These are phyloP conservation scores for Acrobasis repandana DNA, from an alignment of 2,888 invertebrate genomes.

Conservation along the genomic window DNA sequence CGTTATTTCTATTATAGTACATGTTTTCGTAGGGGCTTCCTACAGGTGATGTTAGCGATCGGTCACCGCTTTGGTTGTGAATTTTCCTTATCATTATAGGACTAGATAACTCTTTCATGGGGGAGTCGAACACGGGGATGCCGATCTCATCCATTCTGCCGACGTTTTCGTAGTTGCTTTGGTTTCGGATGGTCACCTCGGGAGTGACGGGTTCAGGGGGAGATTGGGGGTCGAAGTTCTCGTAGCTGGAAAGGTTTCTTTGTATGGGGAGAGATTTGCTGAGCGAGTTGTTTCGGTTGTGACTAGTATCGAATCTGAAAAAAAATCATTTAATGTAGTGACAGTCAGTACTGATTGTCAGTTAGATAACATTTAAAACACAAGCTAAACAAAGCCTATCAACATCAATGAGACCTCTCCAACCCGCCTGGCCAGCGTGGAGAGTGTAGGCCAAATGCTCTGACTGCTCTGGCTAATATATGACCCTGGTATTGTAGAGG, in stretches of 20 bases:
- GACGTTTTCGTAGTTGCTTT: conserved; percentile 62
- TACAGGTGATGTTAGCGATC: conserved; percentile 50
- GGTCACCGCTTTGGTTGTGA: conserved; percentile 47
- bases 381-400: too few relatives aligned
- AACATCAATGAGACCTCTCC: too few relatives aligned
- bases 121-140: conserved; percentile 66
- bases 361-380: too few relatives aligned
- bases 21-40: conserved; percentile 86
- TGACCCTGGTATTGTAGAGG: too few relatives aligned
- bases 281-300: conserved; percentile 52
- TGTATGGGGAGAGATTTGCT: conserved; percentile 62
- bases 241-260: conserved; percentile 78
- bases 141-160: conserved; percentile 77
- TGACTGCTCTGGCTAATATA: too few relatives aligned
- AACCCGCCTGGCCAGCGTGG: too few relatives aligned
- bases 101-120: conserved; percentile 66
- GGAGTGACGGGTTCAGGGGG: conserved; percentile 59
- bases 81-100: conserved; percentile 69
- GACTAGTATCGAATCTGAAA: conserved; percentile 78
- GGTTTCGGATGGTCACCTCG: conserved; percentile 53
- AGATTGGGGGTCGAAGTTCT: conserved; percentile 76
- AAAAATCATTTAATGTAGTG: background rate
- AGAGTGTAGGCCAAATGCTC: too few relatives aligned
- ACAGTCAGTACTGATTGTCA: too few relatives aligned
- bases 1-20: conserved; percentile 63